These are phyloP conservation scores for Mayetiola destructor DNA, from an alignment of 2,888 invertebrate species.

Conservation along the genomic window DNA sequence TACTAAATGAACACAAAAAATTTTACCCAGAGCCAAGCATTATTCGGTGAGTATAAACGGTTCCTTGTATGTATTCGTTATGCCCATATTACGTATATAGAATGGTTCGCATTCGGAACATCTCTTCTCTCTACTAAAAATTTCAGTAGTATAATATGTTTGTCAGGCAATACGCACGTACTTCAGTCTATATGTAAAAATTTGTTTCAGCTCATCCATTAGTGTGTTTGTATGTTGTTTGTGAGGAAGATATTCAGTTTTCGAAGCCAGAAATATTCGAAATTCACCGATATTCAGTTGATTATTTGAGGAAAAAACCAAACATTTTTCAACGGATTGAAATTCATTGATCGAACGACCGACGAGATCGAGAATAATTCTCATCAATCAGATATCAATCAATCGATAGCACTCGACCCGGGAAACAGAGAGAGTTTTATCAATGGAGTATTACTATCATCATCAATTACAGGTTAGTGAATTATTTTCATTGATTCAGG, in stretches of 20 bases:
- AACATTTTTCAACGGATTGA: not conserved
- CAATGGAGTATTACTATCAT: constrained; percentile 10
- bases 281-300: not conserved
- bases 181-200: constrained; percentile 14
- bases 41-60: constrained; percentile 6
- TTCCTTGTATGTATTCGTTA: constrained; percentile 11
- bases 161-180: constrained; percentile 15
- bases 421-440: not conserved
- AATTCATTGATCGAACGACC: not conserved
- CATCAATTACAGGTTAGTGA: constrained; percentile 10
- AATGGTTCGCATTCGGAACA: constrained; percentile 2
- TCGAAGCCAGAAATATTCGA: too few relatives aligned
- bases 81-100: not conserved
- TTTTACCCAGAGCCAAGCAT: constrained; percentile 7
- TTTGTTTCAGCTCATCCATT: constrained; percentile 8
- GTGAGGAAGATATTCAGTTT: not conserved
- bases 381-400: too few relatives aligned
- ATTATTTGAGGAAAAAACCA: not conserved
- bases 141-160: constrained; percentile 14
- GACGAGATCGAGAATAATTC: too few relatives aligned
- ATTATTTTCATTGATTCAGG: not conserved
- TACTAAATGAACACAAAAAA: too few relatives aligned
- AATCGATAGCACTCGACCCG: not conserved
- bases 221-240: not conserved
- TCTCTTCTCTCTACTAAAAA: constrained; percentile 12